Conservation (phyloP, 2,113 vertebrate genomes). For the Rutilus rutilus region DNA sequence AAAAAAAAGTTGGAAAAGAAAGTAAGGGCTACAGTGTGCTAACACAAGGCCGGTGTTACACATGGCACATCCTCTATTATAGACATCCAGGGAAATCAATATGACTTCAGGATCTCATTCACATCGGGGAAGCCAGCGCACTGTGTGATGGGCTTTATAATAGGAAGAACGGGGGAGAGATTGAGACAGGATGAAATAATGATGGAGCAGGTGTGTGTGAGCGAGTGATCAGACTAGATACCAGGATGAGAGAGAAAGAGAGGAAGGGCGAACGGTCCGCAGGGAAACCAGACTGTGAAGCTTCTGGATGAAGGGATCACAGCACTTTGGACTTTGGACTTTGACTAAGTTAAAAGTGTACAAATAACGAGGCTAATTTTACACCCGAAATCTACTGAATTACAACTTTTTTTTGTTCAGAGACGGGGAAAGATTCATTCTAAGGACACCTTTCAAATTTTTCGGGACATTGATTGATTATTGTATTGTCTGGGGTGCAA, state of each 20-base stretch:
- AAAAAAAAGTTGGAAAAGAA: background rate
- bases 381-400: background rate
- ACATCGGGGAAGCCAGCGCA: constrained; percentile 35
- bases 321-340: constrained; percentile 23
- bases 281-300: constrained; percentile 23
- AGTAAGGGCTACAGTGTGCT: constrained; percentile 9
- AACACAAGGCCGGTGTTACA: constrained; percentile 37
- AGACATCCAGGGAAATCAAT: constrained; percentile 57
- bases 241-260: background rate
- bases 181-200: constrained; percentile 54
- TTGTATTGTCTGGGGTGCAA: background rate
- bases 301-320: constrained; percentile 27
- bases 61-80: constrained; percentile 55
- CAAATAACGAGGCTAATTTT: constrained; percentile 11
- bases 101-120: constrained; percentile 54
- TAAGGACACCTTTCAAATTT: background rate
- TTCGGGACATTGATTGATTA: background rate
- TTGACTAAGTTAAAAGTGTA: constrained; percentile 26
- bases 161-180: constrained; percentile 53
- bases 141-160: constrained; percentile 57
- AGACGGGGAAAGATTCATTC: background rate
- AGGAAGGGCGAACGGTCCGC: background rate
- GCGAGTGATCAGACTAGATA: constrained; percentile 26
- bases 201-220: constrained; percentile 53
- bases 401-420: background rate